Evolutionary conservation across 2,888 invertebrate genomes (phyloP).

Genomic region (Plebejus anna): DNA sequence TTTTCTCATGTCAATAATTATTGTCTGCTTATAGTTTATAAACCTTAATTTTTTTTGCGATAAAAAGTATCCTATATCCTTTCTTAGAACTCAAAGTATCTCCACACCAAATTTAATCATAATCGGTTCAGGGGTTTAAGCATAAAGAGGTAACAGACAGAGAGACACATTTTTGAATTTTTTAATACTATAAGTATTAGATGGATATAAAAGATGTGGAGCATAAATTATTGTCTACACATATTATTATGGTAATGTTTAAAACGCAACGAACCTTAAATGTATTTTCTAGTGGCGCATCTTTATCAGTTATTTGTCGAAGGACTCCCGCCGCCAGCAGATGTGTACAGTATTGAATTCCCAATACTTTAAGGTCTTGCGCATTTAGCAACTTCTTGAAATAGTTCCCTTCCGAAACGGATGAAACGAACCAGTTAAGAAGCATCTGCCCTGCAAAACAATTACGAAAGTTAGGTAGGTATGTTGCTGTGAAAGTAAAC

Average conservation of each 20-base stretch:
- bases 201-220: background rate
- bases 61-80: no score
- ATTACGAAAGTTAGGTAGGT: constrained; percentile 30
- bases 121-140: no score
- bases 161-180: no score
- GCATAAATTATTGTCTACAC: background rate
- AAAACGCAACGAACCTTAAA: constrained; percentile 82
- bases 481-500: background rate
- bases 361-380: constrained; percentile 87
- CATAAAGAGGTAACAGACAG: no score
- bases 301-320: constrained; percentile 87
- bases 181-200: no score
- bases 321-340: constrained; percentile 92
- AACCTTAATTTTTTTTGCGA: no score
- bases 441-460: constrained; percentile 91
- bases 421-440: constrained; percentile 92
- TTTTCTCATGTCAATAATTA: background rate
- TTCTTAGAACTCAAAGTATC: no score
- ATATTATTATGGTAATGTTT: background rate
- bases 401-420: constrained; percentile 85
- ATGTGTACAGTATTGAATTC: constrained; percentile 92
- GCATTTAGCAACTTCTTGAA: constrained; percentile 81
- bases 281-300: constrained; percentile 82
- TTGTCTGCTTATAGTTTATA: no score
- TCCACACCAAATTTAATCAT: no score